Base-by-base conservation (phyloP, 1,140 invertebrate species). In the Tyrophagus putrescentiae region DNA sequence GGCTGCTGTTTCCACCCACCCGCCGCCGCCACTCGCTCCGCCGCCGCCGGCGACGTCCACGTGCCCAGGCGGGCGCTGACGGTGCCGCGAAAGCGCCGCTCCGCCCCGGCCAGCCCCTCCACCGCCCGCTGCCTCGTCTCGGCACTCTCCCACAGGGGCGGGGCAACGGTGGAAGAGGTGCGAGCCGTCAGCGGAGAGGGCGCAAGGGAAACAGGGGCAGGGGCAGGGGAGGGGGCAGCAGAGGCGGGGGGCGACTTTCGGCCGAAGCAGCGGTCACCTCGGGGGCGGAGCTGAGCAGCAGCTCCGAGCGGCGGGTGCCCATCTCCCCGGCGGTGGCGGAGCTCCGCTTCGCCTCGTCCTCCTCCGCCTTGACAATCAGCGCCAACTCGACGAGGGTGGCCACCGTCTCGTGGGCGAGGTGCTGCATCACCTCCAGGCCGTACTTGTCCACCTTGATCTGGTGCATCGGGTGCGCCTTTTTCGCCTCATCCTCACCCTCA, bases 351-450 rank as follows among this genome's bases (percentile, higher is more conserved):
- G 36, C 36, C 13, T 21, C 36, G 21, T 70, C 73, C 64, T 73
- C 72, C 65, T 81, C 79, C 64, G 78, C 76, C 57, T 79, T 73
- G 0, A 82, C 77, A 52, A 81, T 64, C 25, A 82, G 70, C n/a
- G 78, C 74, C 33, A 82, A 69, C 68, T 83, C 81, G 57, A 82
- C 73, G 60, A 73, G 65, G 69, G 72, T 61, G 11, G 66, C 62
- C 4, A 82, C 77, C 6, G 78, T 80, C 72, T 83, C 81, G 67
- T 81, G 80, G 0, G 80, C 79, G n/a, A 83, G 69, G 67, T 82
- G 82, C 54, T 77, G 73, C 45, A 82, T 67, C 44, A 81, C 73
- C 52, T 76, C 76, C 39, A 78, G 69, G 3, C 75, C 75, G 62
- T n/a, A n/a, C n/a, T n/a, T n/a, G n/a, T n/a, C n/a, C n/a, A n/a